Percentiles rank a stretch among this genome's conserved stretches.
phyloP scores from a whole-genome alignment of 2,113 vertebrate genomes.

The Nansenia antarctica region DNA sequence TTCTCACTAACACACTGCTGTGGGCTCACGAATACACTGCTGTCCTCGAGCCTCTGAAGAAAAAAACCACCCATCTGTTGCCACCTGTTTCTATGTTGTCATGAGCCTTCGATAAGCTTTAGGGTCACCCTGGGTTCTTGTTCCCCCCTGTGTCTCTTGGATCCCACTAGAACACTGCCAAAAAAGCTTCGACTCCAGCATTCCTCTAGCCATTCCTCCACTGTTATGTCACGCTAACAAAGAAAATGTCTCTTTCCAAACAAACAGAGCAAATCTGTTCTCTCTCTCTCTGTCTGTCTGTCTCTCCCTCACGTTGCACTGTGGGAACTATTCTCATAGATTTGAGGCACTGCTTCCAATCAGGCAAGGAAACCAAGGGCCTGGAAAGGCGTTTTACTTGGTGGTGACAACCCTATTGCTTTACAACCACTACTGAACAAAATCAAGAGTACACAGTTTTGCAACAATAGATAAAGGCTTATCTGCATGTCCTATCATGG shows the following conservation, averaged over 20 bases:
- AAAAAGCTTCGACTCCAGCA: neutral
- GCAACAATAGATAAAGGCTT: neutral
- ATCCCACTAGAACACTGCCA: neutral
- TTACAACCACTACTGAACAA: conserved; percentile 11
- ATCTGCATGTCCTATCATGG: neutral
- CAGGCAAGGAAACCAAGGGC: neutral
- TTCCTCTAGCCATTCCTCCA: neutral
- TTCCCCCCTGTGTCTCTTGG: neutral
- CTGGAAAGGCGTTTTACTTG: neutral
- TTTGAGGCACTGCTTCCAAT: neutral
- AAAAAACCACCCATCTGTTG: neutral
- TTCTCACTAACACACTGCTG: too few species aligned
- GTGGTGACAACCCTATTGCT: neutral
- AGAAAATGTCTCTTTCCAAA: conserved; percentile 7
- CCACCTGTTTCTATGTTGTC: neutral
- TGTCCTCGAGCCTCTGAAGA: neutral
- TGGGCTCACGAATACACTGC: neutral
- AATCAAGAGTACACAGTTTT: neutral
- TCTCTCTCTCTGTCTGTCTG: neutral
- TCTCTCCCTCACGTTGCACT: too few species aligned
- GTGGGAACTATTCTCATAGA: neutral
- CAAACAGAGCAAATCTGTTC: neutral
- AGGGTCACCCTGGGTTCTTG: neutral
- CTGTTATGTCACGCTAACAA: conserved; percentile 5
- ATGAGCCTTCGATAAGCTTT: neutral